These are phyloP conservation scores for Naso thynnoides DNA, from an alignment of 2,797 vertebrate species.

Conservation along the genomic window DNA sequence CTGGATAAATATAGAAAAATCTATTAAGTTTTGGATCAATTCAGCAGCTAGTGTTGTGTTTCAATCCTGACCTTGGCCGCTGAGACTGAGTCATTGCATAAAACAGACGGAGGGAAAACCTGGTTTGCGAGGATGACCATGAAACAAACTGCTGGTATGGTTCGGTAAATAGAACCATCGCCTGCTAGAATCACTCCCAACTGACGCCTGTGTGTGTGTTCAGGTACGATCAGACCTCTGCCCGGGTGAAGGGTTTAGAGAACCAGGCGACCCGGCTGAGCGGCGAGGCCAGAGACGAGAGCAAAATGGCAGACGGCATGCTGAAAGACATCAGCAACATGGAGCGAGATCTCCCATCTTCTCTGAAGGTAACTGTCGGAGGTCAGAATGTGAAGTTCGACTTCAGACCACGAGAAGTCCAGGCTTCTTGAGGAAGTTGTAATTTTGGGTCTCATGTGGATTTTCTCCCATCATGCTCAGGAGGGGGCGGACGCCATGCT, in stretches of 20 bases:
- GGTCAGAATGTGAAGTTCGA: no score
- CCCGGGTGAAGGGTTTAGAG: conserved; percentile 73
- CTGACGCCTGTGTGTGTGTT: background rate
- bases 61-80: no score
- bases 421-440: background rate
- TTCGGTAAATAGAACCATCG: no score
- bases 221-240: conserved; percentile 75
- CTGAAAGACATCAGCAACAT: conserved; percentile 72
- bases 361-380: conserved; percentile 68
- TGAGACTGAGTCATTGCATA: no score
- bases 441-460: background rate
- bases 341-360: conserved; percentile 63
- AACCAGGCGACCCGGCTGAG: conserved; percentile 63
- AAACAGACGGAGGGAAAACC: no score
- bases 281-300: conserved; percentile 70
- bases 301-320: conserved; percentile 60
- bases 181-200: no score
- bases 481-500: conserved; percentile 56
- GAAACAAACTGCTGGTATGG: no score
- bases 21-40: no score
- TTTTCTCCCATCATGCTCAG: conserved; percentile 49
- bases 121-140: no score
- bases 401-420: background rate
- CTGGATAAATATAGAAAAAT: no score
- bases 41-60: no score